Percentiles rank a stretch among this genome's conserved stretches.
phyloP scores from a whole-genome alignment of 2,888 invertebrate species.

The Erannis defoliaria region DNA sequence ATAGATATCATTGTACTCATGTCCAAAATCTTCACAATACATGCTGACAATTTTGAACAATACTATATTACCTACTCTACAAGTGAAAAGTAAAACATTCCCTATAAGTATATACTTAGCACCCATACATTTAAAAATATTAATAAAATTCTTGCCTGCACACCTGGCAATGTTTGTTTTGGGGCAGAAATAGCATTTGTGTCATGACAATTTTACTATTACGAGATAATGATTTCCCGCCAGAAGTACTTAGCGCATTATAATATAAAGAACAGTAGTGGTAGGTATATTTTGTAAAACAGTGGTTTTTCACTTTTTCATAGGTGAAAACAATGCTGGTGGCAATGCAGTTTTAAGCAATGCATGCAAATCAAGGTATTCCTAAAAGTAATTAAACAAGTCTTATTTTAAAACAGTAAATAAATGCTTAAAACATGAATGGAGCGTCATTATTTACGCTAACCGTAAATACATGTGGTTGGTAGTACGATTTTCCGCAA shows the following conservation, averaged over 20 bases:
- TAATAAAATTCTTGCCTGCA: background rate
- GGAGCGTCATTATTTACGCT: constrained; percentile 57
- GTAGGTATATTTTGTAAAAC: background rate
- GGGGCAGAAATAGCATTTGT: background rate
- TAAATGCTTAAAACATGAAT: constrained; percentile 54
- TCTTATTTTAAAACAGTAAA: constrained; percentile 3
- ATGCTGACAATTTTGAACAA: background rate
- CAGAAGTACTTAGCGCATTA: no score
- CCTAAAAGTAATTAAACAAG: background rate
- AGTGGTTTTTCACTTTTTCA: background rate
- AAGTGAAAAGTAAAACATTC: background rate
- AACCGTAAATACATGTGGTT: constrained; percentile 62
- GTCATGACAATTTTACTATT: no score
- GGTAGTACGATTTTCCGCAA: constrained; percentile 62
- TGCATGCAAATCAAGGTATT: background rate
- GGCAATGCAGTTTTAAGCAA: background rate
- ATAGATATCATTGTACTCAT: no score
- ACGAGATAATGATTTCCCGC: no score
- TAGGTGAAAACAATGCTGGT: background rate
- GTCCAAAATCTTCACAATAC: background rate
- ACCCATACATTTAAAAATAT: background rate
- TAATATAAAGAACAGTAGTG: no score
- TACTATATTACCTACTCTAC: background rate
- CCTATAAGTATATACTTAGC: background rate
- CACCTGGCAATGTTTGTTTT: background rate